Evolutionary conservation across 2,888 invertebrate species (phyloP), one percentile per base, ranked within the genome.

Genomic region (Ectobius pallidus): DNA sequence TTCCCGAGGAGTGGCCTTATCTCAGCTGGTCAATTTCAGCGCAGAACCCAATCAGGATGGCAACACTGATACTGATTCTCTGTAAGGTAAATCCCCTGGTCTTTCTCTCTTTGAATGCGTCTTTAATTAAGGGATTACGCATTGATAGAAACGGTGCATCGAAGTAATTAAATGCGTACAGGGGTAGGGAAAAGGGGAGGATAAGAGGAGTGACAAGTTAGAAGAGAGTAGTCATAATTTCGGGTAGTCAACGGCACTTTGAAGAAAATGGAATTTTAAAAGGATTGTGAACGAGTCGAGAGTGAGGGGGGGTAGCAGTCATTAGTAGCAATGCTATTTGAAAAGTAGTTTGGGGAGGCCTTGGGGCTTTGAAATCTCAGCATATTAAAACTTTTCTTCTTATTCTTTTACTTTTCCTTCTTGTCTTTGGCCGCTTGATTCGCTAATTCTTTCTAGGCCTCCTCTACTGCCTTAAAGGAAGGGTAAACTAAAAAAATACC

Each of bases 71-170:
- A n/a, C n/a, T n/a, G n/a, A n/a, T n/a, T n/a, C n/a, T n/a, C n/a
- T n/a, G n/a, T n/a, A n/a, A n/a, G n/a, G n/a, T n/a, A n/a, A n/a
- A n/a, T n/a, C n/a, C n/a, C n/a, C n/a, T n/a, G n/a, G n/a, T n/a
- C n/a, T n/a, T n/a, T n/a, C n/a, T n/a, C n/a, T n/a, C n/a, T n/a
- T 22, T 55, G 69, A 55, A 69, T 58, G 69, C 16, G 69, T 22
- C 34, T 32, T 30, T 69, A 69, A 69, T 69, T 69, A 69, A 69
- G 18, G 69, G 63, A 42, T 63, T 63, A 42, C 42, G 20, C 42
- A 42, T 20, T 63, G 22, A 63, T 30, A 42, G 42, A 18, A 16
- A 18, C 2, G 34, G 63, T 63, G 32, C 34, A 34, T 3, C 9
- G 63, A 14, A 25, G 20, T 63, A 62, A 62, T 62, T 62, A 62